These are phyloP conservation scores for Jacana jacana DNA, from an alignment of 2,113 vertebrate species.

Conservation along the genomic window DNA sequence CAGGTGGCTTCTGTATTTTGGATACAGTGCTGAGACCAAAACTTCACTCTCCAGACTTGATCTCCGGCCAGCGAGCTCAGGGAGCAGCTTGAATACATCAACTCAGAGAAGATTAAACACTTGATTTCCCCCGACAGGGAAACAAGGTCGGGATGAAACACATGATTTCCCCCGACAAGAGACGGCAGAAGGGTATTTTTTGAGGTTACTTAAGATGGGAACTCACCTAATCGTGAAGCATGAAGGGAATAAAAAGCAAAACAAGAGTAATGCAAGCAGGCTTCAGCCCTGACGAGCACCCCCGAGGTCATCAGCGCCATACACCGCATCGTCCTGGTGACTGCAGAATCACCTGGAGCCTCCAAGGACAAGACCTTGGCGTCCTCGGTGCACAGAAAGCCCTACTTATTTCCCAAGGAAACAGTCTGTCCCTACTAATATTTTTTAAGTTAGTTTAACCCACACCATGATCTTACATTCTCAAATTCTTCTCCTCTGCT, in stretches of 20 bases:
- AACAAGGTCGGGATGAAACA: too few species aligned
- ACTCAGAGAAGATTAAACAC: neutral
- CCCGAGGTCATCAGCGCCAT: neutral
- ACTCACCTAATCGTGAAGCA: neutral
- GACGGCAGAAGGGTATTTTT: fast-evolving
- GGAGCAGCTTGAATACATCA: neutral
- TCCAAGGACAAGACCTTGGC: slow-evolving; percentile 36
- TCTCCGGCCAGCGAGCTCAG: neutral
- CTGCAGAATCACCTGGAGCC: slow-evolving; percentile 23
- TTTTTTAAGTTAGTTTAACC: neutral
- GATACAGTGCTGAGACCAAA: neutral
- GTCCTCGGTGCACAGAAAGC: neutral
- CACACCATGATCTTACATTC: neutral
- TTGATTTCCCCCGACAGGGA: neutral
- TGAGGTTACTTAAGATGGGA: neutral
- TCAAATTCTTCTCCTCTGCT: neutral
- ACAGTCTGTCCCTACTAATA: neutral
- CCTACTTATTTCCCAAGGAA: slow-evolving; percentile 38
- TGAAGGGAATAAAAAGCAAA: neutral
- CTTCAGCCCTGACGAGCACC: neutral
- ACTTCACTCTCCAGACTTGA: neutral
- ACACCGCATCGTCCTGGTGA: neutral
- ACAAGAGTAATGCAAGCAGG: neutral
- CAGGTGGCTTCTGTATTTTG: fast-evolving
- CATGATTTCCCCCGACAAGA: neutral